Conservation (phyloP, 2,113 vertebrate genomes). For the Grantiella picta region DNA sequence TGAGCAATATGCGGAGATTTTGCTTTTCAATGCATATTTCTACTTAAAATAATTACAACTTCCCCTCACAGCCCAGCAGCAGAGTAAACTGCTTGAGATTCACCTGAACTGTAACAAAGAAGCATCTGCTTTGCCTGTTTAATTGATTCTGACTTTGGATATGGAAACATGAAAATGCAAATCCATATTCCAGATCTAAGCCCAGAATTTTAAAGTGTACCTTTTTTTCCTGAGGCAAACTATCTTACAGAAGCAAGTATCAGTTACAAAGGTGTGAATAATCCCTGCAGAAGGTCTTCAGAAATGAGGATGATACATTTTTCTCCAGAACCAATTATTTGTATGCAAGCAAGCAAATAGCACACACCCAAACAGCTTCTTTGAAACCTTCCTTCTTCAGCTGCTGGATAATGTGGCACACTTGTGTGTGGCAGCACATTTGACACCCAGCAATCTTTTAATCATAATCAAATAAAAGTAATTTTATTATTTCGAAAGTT, state of each 20-base stretch:
- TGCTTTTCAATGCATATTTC: neutral
- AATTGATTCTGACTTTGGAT: neutral
- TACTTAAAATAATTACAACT: neutral
- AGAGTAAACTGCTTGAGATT: neutral
- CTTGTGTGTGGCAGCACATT: neutral
- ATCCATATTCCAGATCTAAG: neutral
- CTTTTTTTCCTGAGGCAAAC: neutral
- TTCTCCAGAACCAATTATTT: neutral
- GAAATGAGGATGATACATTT: neutral
- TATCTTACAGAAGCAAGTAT: neutral
- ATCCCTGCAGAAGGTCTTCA: neutral
- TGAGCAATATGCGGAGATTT: neutral
- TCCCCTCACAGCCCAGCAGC: neutral
- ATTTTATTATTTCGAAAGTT: neutral
- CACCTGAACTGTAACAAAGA: neutral
- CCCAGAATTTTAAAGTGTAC: neutral
- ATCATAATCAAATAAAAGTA: neutral
- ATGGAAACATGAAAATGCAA: neutral
- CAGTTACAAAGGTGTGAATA: neutral
- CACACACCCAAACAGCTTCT: neutral
- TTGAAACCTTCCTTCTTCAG: neutral
- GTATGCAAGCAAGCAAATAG: neutral
- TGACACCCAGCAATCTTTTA: neutral
- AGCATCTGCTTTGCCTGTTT: neutral
- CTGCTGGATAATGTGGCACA: neutral